Evolutionary conservation across 2,888 invertebrate species (phyloP).

Genomic region (Augochlorella aurata): DNA sequence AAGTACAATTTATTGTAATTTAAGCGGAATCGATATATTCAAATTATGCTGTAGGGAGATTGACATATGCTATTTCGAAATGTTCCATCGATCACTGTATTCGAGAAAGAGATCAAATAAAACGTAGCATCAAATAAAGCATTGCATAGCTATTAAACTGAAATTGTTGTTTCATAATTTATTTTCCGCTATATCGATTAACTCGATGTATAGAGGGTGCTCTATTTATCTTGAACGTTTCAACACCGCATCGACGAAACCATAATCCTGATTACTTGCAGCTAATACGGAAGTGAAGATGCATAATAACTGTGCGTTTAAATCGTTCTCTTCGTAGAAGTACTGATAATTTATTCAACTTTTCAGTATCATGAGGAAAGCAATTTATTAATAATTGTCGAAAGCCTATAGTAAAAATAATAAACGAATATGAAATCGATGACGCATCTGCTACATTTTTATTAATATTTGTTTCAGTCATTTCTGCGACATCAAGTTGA

Average conservation of each 20-base stretch:
- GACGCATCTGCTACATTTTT: too few species aligned
- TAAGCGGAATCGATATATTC: background rate
- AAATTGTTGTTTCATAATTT: background rate
- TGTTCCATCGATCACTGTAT: background rate
- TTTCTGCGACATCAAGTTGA: too few species aligned
- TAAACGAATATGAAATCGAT: background rate
- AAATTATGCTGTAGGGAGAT: background rate
- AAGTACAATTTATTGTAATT: background rate
- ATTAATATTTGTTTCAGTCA: too few species aligned
- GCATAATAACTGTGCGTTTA: background rate
- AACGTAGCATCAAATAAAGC: background rate
- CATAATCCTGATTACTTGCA: background rate
- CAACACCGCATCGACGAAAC: background rate
- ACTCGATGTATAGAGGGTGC: background rate
- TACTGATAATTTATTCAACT: background rate
- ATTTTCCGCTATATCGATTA: background rate
- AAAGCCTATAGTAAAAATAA: background rate
- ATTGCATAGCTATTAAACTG: background rate
- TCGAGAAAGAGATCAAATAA: background rate
- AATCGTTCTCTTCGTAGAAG: background rate
- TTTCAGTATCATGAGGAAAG: background rate
- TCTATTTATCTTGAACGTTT: background rate
- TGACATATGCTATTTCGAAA: background rate
- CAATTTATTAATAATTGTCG: background rate
- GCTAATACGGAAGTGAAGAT: background rate